Evolutionary conservation across 1,140 invertebrate genomes (phyloP), one percentile per base, ranked within the genome.

Genomic region (Microvelia longipes): DNA sequence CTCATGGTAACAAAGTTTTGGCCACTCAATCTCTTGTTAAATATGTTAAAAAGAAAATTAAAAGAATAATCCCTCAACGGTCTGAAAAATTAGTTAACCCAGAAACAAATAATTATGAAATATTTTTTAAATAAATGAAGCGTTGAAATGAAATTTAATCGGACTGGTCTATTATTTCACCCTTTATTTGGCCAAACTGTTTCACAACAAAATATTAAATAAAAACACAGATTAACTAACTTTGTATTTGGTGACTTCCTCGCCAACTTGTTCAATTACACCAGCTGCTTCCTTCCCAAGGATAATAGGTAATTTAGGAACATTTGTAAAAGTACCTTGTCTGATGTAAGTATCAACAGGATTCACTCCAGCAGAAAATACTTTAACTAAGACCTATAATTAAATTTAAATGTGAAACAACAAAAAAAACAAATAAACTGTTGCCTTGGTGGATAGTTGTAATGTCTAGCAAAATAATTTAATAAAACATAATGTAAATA

Each of bases 281-380:
- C 85, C 85, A 27, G 85, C 78, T 26, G 79, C 82, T 76, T 86
- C 85, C 68, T 76, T 77, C 13, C 85, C 85, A 28, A 83, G 81
- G 29, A 79, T 80, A 72, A 83, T 83, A 0, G 85, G 85, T 30
- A 85, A 74, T n/a, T 74, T 66, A 2, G 84, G 84, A 13, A 78
- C 70, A 13, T 67, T 70, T 2, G 74, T 74, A 72, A 81, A 83
- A 5, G 73, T 74, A 25, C 85, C 85, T 72, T 78, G 75, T 28
- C 85, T 76, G 28, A 85, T 83, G 71, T 86, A 86, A 0, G 83
- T 84, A 70, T 86, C 85, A n/a, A 86, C 83, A 29, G 85, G 85
- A 74, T 86, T 86, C 0, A 86, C 77, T 25, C 84, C 85, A 71
- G 80, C 77, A 11, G 81, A 78, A 27, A 75, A 65, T 1, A 86